Conservation (phyloP, 2,888 invertebrate species). For the Heterodera filipjevi region DNA sequence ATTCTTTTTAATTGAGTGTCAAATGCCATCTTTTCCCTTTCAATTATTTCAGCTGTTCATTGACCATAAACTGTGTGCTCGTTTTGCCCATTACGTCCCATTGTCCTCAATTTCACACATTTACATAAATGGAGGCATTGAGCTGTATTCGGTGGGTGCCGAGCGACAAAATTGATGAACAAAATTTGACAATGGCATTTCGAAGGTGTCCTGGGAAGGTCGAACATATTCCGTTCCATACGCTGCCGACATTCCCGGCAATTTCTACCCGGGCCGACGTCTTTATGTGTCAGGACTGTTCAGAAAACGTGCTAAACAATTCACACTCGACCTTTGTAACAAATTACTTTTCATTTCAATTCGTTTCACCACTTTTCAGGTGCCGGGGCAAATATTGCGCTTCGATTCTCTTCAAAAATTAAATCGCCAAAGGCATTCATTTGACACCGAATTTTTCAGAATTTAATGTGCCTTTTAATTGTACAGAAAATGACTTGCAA, state of each 20-base stretch:
- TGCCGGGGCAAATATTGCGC: neutral
- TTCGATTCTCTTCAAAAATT: neutral
- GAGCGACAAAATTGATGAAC: neutral
- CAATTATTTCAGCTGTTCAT: slow-evolving; percentile 52
- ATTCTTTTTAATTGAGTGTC: neutral
- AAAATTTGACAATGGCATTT: neutral
- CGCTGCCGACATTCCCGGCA: slow-evolving; percentile 62
- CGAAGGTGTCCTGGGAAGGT: slow-evolving; percentile 60
- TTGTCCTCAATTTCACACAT: slow-evolving; percentile 46
- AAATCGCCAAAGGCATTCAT: slow-evolving; percentile 12
- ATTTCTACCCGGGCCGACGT: slow-evolving; percentile 58
- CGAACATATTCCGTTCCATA: slow-evolving; percentile 63
- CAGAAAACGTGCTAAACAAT: slow-evolving; percentile 55
- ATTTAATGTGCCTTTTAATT: too few relatives aligned
- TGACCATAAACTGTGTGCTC: slow-evolving; percentile 61
- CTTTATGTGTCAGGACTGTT: slow-evolving; percentile 51
- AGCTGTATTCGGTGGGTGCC: slow-evolving; percentile 41
- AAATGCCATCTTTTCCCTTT: neutral
- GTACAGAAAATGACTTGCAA: slow-evolving; percentile 57
- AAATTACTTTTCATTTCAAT: neutral
- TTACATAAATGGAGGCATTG: slow-evolving; percentile 60
- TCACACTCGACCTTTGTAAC: slow-evolving; percentile 53
- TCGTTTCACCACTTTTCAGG: neutral
- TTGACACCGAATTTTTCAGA: too few relatives aligned
- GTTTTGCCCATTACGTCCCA: slow-evolving; percentile 62